A percentile compares a stretch with the other conserved stretches of the same genome.
Conservation (phyloP, 2,113 vertebrate species). For the Syngnathus floridae region DNA sequence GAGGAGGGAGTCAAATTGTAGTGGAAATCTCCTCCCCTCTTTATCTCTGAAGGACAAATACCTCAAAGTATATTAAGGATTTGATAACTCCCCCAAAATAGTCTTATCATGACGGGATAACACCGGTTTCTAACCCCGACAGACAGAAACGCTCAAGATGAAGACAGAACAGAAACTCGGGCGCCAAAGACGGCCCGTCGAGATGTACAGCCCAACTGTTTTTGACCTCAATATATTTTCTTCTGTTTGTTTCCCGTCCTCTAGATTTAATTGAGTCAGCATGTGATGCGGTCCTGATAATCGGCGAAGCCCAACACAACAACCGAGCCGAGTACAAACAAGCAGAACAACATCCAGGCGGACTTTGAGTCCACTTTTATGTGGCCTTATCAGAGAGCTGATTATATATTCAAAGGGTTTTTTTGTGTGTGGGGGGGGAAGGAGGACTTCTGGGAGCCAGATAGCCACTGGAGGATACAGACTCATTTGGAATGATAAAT, state of each 20-base stretch:
- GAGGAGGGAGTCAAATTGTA: too few relatives aligned
- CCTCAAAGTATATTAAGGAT: too few relatives aligned
- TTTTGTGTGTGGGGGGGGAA: neutral
- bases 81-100: too few relatives aligned
- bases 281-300: conserved; percentile 41
- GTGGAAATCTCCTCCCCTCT: too few relatives aligned
- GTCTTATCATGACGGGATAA: too few relatives aligned
- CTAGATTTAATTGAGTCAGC: conserved; percentile 27
- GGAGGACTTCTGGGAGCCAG: conserved; percentile 34
- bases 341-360: conserved; percentile 14
- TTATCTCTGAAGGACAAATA: neutral
- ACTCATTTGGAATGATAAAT: conserved; percentile 29
- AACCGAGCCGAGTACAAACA: neutral
- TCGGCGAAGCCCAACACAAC: conserved; percentile 35
- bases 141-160: too few relatives aligned
- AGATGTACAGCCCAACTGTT: neutral
- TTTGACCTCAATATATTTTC: conserved; percentile 5
- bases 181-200: neutral
- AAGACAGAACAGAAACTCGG: too few relatives aligned
- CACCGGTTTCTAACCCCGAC: too few relatives aligned
- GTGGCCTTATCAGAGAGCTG: conserved; percentile 34
- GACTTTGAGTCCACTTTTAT: conserved; percentile 30
- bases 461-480: conserved; percentile 29
- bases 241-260: conserved; percentile 7
- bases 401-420: conserved; percentile 51